Conservation (phyloP, 1,140 invertebrate genomes). For the Bombus confusus region DNA sequence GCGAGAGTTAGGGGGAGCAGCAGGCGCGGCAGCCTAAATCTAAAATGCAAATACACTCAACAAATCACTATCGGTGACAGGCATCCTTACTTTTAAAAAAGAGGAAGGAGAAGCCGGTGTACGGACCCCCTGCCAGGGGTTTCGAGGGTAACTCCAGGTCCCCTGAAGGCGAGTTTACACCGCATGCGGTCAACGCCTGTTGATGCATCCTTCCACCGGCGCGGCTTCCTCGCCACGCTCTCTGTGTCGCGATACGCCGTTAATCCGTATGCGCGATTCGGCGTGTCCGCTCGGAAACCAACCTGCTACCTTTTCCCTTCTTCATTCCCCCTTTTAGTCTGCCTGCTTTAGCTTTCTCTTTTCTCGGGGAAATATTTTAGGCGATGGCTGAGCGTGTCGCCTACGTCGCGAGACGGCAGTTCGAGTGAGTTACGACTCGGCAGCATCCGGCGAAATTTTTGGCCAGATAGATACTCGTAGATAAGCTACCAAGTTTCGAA, state of each 20-base stretch:
- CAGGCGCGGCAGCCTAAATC: slow-evolving; percentile 80
- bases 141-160: slow-evolving; percentile 74
- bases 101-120: slow-evolving; percentile 79
- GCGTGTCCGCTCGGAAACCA: too few relatives aligned
- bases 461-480: not conserved
- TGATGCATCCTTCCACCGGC: slow-evolving; percentile 57
- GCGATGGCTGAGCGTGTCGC: too few relatives aligned
- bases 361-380: too few relatives aligned
- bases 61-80: slow-evolving; percentile 82
- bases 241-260: slow-evolving; percentile 3
- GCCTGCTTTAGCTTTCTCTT: too few relatives aligned
- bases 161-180: slow-evolving; percentile 74
- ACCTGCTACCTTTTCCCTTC: too few relatives aligned
- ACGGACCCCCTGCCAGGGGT: slow-evolving; percentile 79
- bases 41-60: slow-evolving; percentile 83
- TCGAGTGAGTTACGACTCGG: not conserved
- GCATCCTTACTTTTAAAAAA: slow-evolving; percentile 79
- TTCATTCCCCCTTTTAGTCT: too few relatives aligned
- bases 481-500: not conserved
- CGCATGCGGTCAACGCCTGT: slow-evolving; percentile 70
- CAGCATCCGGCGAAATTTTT: not conserved
- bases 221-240: slow-evolving; percentile 51
- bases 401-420: not conserved
- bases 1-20: slow-evolving; percentile 51
- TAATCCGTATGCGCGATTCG: not conserved